A percentile compares a stretch with the other conserved stretches of the same genome.
Conservation (phyloP, 2,797 vertebrate species). For the Sebastiscus tertius region DNA sequence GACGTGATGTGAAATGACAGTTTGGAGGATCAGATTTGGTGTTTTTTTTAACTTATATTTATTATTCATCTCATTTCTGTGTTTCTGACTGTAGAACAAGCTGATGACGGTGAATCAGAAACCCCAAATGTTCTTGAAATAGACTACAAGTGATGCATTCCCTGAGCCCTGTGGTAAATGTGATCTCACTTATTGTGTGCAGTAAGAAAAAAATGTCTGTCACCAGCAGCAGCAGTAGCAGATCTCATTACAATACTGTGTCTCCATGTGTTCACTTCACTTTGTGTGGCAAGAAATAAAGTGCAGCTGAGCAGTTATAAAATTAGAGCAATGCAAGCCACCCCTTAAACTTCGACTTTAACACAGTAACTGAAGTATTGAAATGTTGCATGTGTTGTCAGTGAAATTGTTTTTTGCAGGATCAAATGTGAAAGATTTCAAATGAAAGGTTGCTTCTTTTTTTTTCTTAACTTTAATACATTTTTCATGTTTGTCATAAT, state of each 20-base stretch:
- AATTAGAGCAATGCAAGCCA: neutral
- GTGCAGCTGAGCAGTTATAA: constrained; percentile 15
- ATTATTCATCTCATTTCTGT: constrained; percentile 27
- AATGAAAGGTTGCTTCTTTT: neutral
- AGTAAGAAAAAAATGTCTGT: constrained; percentile 13
- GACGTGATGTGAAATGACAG: neutral
- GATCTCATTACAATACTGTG: neutral
- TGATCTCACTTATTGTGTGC: neutral
- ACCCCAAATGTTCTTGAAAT: neutral
- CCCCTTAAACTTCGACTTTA: neutral
- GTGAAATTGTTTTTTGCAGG: neutral
- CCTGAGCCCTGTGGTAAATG: neutral
- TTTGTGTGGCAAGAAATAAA: constrained; percentile 11
- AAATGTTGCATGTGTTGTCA: neutral
- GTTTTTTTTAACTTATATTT: constrained; percentile 24
- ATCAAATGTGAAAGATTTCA: neutral
- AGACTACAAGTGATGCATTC: neutral
- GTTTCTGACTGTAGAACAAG: neutral
- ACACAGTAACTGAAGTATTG: neutral
- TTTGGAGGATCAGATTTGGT: constrained; percentile 11
- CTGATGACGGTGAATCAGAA: constrained; percentile 1
- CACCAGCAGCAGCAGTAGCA: neutral
- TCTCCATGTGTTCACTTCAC: neutral
- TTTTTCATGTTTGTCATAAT: neutral
- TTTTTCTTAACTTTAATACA: neutral